Base-by-base conservation (phyloP, 53 echinoderm and acorn worm species). In the Apostichopus leukothele region DNA sequence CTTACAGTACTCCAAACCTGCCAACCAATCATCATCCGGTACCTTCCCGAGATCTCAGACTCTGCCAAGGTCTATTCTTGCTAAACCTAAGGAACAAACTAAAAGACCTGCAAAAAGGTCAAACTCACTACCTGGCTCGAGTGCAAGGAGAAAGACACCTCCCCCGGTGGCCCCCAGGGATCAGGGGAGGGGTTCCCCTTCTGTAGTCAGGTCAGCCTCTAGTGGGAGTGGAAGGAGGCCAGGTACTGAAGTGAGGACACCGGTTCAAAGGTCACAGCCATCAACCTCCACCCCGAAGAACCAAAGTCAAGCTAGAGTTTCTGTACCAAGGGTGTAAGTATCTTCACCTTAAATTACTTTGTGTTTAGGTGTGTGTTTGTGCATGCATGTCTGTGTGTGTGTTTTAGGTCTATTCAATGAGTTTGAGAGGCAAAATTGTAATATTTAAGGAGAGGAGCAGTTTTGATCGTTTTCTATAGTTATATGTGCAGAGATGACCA, bases 151-250 rank as follows among this genome's bases (percentile, higher is more conserved):
- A 55, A 91, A 88, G 88, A 76, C 86, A 13, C 95, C 95, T 16
- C 97, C 97, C 27, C 97, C 97, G 6, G 92, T 97, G n/a, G 95
- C 95, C n/a, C 93, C 95, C 5, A 86, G 95, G 73, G 88, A 91
- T 63, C 81, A 91, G 0, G 92, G 86, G n/a, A n/a, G 21, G 21
- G 81, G 22, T n/a, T 11, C 12, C 13, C 22, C 75, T 52, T 60
- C 83, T 9, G 83, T 90, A 50, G 83, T 83, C n/a, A 76, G 83
- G 8, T 88, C 92, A 6, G 84, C 80, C 16, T 86, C 89, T 19
- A 90, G 78, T 11, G 89, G 86, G 25, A 57, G 57, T 11, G 89
- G 87, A n/a, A 60, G 60, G 5, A 83, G 75, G 75, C 14, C 73
- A 20, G 9, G 80, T 53, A 16, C 21, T 20, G 59, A 57, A 54